Conservation (phyloP, 2,797 vertebrate genomes). For the Melanotaenia maccullochi region DNA sequence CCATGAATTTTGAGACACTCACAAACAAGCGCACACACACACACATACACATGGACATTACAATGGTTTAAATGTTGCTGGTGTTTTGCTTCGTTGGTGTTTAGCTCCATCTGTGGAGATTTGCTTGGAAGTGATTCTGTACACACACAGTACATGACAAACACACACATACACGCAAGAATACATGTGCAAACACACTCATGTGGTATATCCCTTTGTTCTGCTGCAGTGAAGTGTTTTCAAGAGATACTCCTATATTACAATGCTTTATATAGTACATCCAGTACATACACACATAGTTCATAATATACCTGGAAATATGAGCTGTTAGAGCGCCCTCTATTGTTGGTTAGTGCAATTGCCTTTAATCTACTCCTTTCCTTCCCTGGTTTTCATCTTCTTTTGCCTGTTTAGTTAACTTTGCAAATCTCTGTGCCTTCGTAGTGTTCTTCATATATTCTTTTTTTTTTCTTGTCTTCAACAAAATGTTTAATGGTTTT, state of each 20-base stretch:
- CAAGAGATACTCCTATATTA: conserved; percentile 79
- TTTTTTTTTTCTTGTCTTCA: conserved; percentile 33
- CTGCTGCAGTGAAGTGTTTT: conserved; percentile 80
- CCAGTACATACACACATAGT: conserved; percentile 68
- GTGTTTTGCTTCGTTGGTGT: conserved; percentile 66
- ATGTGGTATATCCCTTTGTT: conserved; percentile 72
- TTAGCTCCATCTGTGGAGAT: conserved; percentile 53
- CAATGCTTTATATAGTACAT: conserved; percentile 77
- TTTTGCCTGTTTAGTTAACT: conserved; percentile 50
- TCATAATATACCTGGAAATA: conserved; percentile 75
- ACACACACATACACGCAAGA: conserved; percentile 31
- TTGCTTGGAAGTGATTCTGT: conserved; percentile 55
- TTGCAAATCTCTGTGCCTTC: conserved; percentile 81
- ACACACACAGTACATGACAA: conserved; percentile 30
- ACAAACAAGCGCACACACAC: conserved; percentile 15
- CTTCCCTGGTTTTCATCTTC: conserved; percentile 26
- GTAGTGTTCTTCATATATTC: conserved; percentile 63
- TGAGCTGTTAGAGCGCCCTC: conserved; percentile 75
- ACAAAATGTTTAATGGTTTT: conserved; percentile 23
- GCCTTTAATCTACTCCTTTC: conserved; percentile 59
- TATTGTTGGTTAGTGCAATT: conserved; percentile 76
- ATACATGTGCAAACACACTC: conserved; percentile 60
- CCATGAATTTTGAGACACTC: conserved; percentile 55
- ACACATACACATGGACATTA: conserved; percentile 30
- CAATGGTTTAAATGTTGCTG: conserved; percentile 52